These are phyloP conservation scores for Eulemur albifrons DNA, from an alignment of 2,797 vertebrate genomes.

Conservation along the genomic window DNA sequence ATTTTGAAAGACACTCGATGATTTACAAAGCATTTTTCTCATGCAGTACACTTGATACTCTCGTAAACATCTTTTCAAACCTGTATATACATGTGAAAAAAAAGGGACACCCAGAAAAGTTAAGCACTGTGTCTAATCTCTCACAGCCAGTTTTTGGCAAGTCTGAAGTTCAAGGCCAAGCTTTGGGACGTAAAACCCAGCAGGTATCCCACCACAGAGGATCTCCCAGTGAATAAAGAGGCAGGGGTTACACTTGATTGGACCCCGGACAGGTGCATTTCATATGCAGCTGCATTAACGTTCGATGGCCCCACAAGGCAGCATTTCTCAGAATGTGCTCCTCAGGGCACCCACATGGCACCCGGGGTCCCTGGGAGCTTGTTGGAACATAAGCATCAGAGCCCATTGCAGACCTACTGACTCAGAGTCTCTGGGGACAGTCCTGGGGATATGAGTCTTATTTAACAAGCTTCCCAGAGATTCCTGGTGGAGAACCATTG, in stretches of 20 bases:
- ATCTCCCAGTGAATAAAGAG: not conserved
- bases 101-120: not conserved
- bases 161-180: not conserved
- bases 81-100: not conserved
- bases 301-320: not conserved
- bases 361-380: not conserved
- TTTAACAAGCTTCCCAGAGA: not conserved
- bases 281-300: not conserved
- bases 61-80: not conserved
- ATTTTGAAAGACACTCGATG: not conserved
- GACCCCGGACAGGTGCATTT: not conserved
- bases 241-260: accelerated
- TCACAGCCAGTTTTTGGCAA: not conserved
- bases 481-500: not conserved
- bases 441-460: not conserved
- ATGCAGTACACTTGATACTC: not conserved
- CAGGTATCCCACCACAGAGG: not conserved
- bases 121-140: not conserved
- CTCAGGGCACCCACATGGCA: not conserved
- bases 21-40: not conserved
- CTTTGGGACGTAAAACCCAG: not conserved
- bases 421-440: not conserved
- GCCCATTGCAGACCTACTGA: not conserved
- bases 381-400: not conserved
- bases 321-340: not conserved